phyloP scores from a whole-genome alignment of 2,888 invertebrate species.

The Pegoplata infirma region DNA sequence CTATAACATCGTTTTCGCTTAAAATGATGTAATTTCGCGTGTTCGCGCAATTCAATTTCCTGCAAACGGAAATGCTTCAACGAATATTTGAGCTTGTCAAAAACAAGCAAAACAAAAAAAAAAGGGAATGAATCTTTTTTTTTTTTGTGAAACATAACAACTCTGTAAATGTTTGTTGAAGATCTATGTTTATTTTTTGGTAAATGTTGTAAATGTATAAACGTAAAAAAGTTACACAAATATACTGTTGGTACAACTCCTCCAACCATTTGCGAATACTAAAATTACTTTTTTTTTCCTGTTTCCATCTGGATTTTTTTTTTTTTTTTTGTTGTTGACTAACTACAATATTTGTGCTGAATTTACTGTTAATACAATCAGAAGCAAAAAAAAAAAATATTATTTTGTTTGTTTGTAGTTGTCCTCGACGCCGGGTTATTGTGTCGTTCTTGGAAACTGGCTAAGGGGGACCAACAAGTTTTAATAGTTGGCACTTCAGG shows the following conservation, averaged over 20 bases:
- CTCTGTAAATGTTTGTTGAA: constrained; percentile 17
- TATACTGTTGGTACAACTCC: too few species aligned
- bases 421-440: background rate
- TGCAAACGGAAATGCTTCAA: constrained; percentile 73
- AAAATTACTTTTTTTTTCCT: constrained; percentile 18
- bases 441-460: background rate
- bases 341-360: constrained; percentile 50
- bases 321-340: constrained; percentile 1
- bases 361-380: constrained; percentile 53
- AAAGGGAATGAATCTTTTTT: too few species aligned
- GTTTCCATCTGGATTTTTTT: background rate
- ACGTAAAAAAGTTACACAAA: constrained; percentile 45
- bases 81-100: constrained; percentile 67
- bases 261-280: constrained; percentile 32
- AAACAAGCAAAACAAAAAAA: constrained; percentile 53
- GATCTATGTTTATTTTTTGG: constrained; percentile 30
- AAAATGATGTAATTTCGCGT: constrained; percentile 76
- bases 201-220: constrained; percentile 46
- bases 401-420: constrained; percentile 19
- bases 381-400: constrained; percentile 20
- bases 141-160: constrained; percentile 15
- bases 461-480: background rate
- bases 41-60: constrained; percentile 76
- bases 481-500: too few species aligned
- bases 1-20: constrained; percentile 60